These are phyloP conservation scores for Mantis religiosa DNA, from an alignment of 2,888 invertebrate species.

Conservation along the genomic window DNA sequence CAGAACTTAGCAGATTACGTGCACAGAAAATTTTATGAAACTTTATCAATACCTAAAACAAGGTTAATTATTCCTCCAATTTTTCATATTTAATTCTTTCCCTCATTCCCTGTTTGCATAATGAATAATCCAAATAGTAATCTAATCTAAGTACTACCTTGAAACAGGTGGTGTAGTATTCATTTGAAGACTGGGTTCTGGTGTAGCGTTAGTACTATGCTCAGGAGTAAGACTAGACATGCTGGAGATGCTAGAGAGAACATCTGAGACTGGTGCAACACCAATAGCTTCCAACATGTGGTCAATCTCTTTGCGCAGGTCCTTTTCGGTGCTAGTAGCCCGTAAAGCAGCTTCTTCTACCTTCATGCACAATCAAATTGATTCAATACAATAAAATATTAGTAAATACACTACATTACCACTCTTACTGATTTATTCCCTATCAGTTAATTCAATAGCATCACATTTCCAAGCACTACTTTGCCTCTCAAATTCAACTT, in stretches of 20 bases:
- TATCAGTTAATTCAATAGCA: no score
- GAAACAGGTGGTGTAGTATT: constrained; percentile 53
- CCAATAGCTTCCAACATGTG: constrained; percentile 83
- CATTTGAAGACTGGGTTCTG: constrained; percentile 74
- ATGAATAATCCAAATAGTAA: constrained; percentile 24
- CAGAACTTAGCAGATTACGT: no score
- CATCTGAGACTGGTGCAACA: constrained; percentile 83
- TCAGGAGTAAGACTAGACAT: constrained; percentile 77
- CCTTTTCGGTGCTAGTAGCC: constrained; percentile 44
- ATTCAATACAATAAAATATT: no score
- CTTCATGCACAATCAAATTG: constrained; percentile 34
- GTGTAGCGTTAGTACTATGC: constrained; percentile 39
- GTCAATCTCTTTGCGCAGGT: constrained; percentile 66
- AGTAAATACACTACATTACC: no score
- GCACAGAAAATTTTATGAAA: no score
- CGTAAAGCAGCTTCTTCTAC: constrained; percentile 48
- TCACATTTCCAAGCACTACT: no score
- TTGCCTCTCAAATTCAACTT: no score
- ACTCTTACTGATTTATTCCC: no score
- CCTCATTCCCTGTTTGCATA: constrained; percentile 3
- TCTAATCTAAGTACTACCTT: no score
- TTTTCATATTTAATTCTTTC: not conserved
- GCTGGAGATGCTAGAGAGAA: constrained; percentile 76
- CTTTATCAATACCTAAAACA: no score
- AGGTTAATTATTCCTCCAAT: no score